These are phyloP conservation scores for Tetheella fluctuosa DNA, from an alignment of 2,888 invertebrate species.

Conservation along the genomic window DNA sequence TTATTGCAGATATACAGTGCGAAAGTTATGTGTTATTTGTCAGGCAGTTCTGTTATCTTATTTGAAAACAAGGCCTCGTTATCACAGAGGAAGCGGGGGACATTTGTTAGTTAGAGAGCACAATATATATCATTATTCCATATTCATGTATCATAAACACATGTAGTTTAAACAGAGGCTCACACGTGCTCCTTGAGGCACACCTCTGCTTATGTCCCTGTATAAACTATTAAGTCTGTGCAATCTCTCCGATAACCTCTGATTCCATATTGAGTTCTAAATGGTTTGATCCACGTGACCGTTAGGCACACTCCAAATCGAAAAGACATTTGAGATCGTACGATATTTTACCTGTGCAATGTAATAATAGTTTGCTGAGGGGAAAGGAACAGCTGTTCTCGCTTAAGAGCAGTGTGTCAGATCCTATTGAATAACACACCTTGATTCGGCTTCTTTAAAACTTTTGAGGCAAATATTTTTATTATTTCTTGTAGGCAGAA, in stretches of 20 bases:
- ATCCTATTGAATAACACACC: slow-evolving; percentile 49
- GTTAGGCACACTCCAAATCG: slow-evolving; percentile 33
- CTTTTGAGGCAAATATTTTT: slow-evolving; percentile 22
- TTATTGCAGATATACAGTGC: slow-evolving; percentile 21
- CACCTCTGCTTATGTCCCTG: slow-evolving; percentile 28
- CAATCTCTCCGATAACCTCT: slow-evolving; percentile 61
- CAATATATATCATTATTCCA: slow-evolving; percentile 26
- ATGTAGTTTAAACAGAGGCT: slow-evolving; percentile 25
- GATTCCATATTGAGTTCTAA: slow-evolving; percentile 49
- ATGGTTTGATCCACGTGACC: slow-evolving; percentile 36
- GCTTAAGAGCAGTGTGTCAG: slow-evolving; percentile 53
- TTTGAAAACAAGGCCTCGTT: slow-evolving; percentile 12
- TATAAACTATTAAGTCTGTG: slow-evolving; percentile 44
- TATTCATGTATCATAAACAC: slow-evolving; percentile 5
- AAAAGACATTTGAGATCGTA: slow-evolving; percentile 47
- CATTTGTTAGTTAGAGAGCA: slow-evolving; percentile 19
- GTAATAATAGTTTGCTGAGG: slow-evolving; percentile 57
- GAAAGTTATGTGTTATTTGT: slow-evolving; percentile 10
- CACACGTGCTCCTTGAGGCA: slow-evolving; percentile 39
- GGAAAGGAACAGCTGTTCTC: slow-evolving; percentile 67
- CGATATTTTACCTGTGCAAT: slow-evolving; percentile 66
- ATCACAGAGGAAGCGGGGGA: slow-evolving; percentile 16
- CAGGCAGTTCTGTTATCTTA: slow-evolving; percentile 13
- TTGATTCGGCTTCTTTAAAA: slow-evolving; percentile 53
- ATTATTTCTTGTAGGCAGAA: slow-evolving; percentile 28